These are phyloP conservation scores for Bostrychus sinensis DNA, from an alignment of 2,113 vertebrate species.

Conservation along the genomic window DNA sequence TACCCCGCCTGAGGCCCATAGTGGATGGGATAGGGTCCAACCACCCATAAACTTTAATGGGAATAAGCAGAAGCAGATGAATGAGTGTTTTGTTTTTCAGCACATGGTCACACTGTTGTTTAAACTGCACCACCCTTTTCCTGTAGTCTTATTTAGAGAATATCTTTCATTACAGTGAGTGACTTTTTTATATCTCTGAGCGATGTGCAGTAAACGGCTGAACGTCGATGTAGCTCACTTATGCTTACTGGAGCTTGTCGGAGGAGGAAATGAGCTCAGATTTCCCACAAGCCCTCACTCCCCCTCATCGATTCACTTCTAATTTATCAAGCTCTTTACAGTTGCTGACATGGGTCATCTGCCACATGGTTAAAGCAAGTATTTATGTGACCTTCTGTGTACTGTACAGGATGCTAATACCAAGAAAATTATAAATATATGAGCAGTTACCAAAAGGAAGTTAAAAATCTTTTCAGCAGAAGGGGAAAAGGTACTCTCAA, in stretches of 20 bases:
- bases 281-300: constrained; percentile 55
- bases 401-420: background rate
- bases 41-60: no score
- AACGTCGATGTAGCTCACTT: constrained; percentile 36
- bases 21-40: no score
- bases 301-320: constrained; percentile 48
- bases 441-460: background rate
- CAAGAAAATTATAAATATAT: background rate
- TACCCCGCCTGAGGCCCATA: constrained; percentile 12
- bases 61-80: no score
- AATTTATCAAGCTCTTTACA: constrained; percentile 43
- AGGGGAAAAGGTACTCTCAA: no score
- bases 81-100: background rate
- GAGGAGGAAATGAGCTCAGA: constrained; percentile 60
- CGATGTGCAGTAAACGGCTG: constrained; percentile 34
- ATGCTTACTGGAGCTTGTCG: constrained; percentile 50
- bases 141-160: background rate
- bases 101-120: background rate
- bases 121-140: background rate
- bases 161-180: constrained; percentile 13
- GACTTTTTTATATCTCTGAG: constrained; percentile 28
- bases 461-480: background rate
- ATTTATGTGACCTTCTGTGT: constrained; percentile 10
- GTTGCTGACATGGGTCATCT: constrained; percentile 49
- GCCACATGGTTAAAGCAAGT: constrained; percentile 27